Evolutionary conservation across 2,888 invertebrate genomes (phyloP), one percentile per base, ranked within the genome.

Genomic region (Diaperis boleti): DNA sequence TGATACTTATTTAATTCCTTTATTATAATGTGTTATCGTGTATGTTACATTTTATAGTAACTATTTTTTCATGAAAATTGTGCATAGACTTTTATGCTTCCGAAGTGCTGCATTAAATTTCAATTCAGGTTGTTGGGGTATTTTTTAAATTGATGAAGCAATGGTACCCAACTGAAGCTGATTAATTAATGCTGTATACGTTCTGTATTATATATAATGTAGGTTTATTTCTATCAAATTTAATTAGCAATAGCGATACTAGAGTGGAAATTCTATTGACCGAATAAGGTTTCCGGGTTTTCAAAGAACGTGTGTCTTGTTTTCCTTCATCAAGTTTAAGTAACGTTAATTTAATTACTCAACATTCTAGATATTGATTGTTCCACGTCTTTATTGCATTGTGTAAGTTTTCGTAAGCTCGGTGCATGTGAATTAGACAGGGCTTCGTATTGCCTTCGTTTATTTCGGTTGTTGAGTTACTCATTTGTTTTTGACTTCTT

Each of bases 241-340:
- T 20, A 44, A 44, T 44, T 44, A 15, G 20, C 10, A 6, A 11
- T 26, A 11, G 26, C 26, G 26, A 26, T 26, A 26, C 44, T 11
- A 11, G n/a, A 44, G 44, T 20, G 8, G 44, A 44, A 44, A 44
- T n/a, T 41, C 41, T 41, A 41, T 41, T 44, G 18, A 15, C 5
- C 1, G 10, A 22, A 18, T 44, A 44, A 26, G 44, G 44, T 20
- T 44, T 44, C 44, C 10, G 17, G 17, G 22, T 18, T 13, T 18
- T 39, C 14, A 13, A 39, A 8, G 39, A 39, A 37, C 2, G 39
- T 15, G 3, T 39, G 39, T 15, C 14, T 39, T 39, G 13, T 13
- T 14, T 35, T 35, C 35, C 26, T 35, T 35, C 35, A 13, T 35
- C 13, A 35, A 35, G 11, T 35, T 35, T 11, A 35, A 35, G 13